Base-by-base conservation (phyloP, 2,113 vertebrate genomes). In the Acanthisitta chloris region DNA sequence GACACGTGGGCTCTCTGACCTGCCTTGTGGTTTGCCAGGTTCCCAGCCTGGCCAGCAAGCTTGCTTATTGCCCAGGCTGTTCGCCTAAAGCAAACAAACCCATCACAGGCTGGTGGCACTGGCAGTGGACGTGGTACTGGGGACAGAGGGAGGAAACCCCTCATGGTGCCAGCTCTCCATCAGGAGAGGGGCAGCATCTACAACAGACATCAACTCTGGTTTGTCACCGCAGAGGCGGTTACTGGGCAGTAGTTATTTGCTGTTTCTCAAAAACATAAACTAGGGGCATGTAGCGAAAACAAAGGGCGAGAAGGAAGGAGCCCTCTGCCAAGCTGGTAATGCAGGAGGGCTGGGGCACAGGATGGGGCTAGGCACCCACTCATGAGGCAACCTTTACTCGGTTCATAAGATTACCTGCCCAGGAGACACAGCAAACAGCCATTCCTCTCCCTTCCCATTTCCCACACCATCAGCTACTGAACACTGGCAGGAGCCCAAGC, bases 401-500 rank as follows among this genome's bases (percentile, higher is more conserved):
- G 23, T 74, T 29, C 25, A 52, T 1, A 6, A n/a, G 25, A 33
- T 31, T 16, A 61, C 23, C 59, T 33, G 21, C 52, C 29, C 46
- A 43, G 7, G 7, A 17, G 34, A 86, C 8, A 18, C 45, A 51
- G 10, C 21, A 59, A 82, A 36, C 6, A 0, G 0, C 14, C n/a
- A 20, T 33, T 46, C 29, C 21, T 72, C 46, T 77, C 28, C n/a
- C 3, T 25, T 66, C 24, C 15, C 15, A 34, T 19, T 42, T 52
- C 71, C 51, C 33, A 43, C 23, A 34, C 43, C 78, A 87, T 25
- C 55, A 49, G 23, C 67, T 73, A n/a, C 31, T 14, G 65, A 78
- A 52, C 0, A 0, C 29, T 0, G 0, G 2, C 36, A 73, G 38
- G 10, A 64, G 54, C 43, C 17, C 1, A 34, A 67, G 54, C 0